Percentiles rank a stretch among this genome's conserved stretches.
These are phyloP conservation scores for Apamea monoglypha DNA, from an alignment of 2,888 invertebrate species.

Conservation along the genomic window DNA sequence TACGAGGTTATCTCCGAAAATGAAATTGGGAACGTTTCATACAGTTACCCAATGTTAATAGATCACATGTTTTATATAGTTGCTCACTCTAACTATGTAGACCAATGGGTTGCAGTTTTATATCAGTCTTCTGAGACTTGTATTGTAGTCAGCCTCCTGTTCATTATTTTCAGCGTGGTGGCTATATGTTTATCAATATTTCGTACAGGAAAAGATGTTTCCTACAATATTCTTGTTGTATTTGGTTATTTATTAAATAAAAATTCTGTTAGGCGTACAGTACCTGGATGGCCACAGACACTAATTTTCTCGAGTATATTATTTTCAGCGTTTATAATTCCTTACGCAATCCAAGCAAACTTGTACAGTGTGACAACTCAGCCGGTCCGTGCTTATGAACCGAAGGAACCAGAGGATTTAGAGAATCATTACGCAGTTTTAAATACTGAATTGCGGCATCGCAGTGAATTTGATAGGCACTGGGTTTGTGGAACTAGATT, in stretches of 20 bases:
- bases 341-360: conserved; percentile 69
- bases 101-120: conserved; percentile 60
- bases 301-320: conserved; percentile 67
- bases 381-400: conserved; percentile 67
- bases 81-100: conserved; percentile 48
- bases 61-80: conserved; percentile 56
- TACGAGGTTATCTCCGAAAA: conserved; percentile 36
- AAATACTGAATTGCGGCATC: conserved; percentile 12
- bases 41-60: conserved; percentile 62
- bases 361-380: conserved; percentile 68
- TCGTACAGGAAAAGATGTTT: conserved; percentile 53
- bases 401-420: conserved; percentile 57
- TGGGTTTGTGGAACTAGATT: conserved; percentile 59
- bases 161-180: conserved; percentile 63
- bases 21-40: conserved; percentile 42
- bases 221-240: conserved; percentile 65
- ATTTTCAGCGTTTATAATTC: conserved; percentile 67
- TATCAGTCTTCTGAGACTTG: conserved; percentile 21
- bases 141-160: conserved; percentile 38
- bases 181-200: conserved; percentile 65
- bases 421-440: conserved; percentile 46
- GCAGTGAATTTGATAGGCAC: background rate
- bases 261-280: conserved; percentile 45
- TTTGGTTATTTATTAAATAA: conserved; percentile 73
- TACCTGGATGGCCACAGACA: conserved; percentile 59